Conservation (phyloP, 2,113 vertebrate species). For the Glareola pratincola region DNA sequence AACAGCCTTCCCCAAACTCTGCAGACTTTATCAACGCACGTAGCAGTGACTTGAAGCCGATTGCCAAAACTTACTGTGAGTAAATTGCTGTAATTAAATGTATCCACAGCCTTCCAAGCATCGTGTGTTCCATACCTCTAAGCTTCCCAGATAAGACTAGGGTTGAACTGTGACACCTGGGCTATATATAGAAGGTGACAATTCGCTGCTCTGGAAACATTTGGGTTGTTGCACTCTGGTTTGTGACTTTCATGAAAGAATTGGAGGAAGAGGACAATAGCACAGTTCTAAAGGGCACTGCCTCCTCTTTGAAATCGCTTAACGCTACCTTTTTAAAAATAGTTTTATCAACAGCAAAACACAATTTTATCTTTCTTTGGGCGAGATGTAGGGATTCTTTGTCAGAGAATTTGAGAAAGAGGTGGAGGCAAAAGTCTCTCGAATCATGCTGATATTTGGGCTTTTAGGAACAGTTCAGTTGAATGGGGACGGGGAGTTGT, state of each 20-base stretch:
- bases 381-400: not conserved
- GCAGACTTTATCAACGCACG: accelerated
- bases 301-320: not conserved
- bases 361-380: not conserved
- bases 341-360: not conserved
- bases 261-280: constrained; percentile 33
- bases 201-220: not conserved
- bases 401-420: not conserved
- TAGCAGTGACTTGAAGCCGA: not conserved
- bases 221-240: not conserved
- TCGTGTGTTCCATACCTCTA: not conserved
- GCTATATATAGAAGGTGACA: constrained; percentile 14
- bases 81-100: not conserved
- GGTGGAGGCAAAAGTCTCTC: not conserved
- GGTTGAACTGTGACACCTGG: not conserved
- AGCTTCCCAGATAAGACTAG: not conserved
- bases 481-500: not conserved
- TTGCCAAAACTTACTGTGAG: not conserved
- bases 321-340: not conserved
- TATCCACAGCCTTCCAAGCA: not conserved
- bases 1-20: not conserved
- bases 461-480: not conserved
- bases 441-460: not conserved
- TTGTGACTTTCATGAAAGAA: constrained; percentile 7
- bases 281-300: not conserved